Evolutionary conservation across 2,113 vertebrate genomes (phyloP), one percentile per base, ranked within the genome.

Genomic region (Atrichornis clamosus): DNA sequence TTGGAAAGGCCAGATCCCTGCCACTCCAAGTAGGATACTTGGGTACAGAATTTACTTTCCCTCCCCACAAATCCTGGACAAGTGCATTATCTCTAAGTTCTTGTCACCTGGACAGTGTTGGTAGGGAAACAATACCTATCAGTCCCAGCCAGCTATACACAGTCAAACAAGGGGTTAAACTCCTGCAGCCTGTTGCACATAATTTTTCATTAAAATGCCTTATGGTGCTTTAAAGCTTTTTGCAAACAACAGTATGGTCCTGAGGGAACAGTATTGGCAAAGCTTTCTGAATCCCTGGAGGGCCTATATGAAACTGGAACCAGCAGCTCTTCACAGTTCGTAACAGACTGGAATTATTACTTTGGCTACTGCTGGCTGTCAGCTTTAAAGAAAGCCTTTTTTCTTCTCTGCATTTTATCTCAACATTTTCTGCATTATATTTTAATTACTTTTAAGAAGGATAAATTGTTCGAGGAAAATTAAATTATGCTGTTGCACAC

Each of bases 261-360:
- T 42, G 44, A 80, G 92, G 64, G 76, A 92, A 74, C 9, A 52
- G 56, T 60, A 78, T n/a, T 72, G 83, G 76, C 70, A 90, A 76
- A 90, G 32, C 64, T 93, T 81, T 70, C 79, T 30, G 60, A 96
- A 97, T 56, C 56, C 50, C 88, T 81, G n/a, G 49, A 78, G 79
- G 49, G 85, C 37, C 64, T 46, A 56, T 78, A 78, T 65, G 56
- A 84, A 92, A 89, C 93, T 95, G 79, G 49, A 93, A 94, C 81
- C 74, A 83, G 68, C 60, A 86, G 72, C 56, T 67, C 93, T 93
- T 88, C 90, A 84, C 22, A 42, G 73, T 49, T 89, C 81, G 68
- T 7, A 4, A 89, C 85, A 92, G 85, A 80, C 72, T 58, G 69
- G 26, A 88, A 77, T 92, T 94, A 93, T 59, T 88, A 41, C 42